Evolutionary conservation across 92 coral and sea anemone genomes (phyloP).

Genomic region (Heliopora coerulea): DNA sequence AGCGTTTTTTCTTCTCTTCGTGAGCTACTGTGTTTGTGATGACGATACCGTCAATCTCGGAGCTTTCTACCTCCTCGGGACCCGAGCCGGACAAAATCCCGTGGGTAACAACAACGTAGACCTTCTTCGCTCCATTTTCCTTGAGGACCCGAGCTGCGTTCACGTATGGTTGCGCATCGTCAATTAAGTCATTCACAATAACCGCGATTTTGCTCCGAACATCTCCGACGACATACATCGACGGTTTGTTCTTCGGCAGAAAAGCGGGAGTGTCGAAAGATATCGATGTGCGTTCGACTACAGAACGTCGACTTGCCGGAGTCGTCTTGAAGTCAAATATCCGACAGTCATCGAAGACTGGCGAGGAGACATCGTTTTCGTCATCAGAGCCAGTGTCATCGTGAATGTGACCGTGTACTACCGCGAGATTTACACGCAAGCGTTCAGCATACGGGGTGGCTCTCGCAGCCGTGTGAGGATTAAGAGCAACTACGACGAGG

Average conservation of each 20-base stretch:
- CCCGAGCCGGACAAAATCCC: slow-evolving; percentile 26
- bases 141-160: slow-evolving; percentile 25
- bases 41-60: slow-evolving; percentile 33
- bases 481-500: slow-evolving; percentile 22
- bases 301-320: neutral
- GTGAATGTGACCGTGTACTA: slow-evolving; percentile 13
- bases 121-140: slow-evolving; percentile 20
- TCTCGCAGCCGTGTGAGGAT: slow-evolving; percentile 29
- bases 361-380: slow-evolving; percentile 30
- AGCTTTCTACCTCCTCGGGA: slow-evolving; percentile 31
- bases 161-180: slow-evolving; percentile 10
- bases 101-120: slow-evolving; percentile 29
- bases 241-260: slow-evolving; percentile 27
- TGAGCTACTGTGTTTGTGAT: slow-evolving; percentile 33
- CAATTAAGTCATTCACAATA: slow-evolving; percentile 30
- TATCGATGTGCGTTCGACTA: slow-evolving; percentile 23
- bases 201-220: slow-evolving; percentile 22
- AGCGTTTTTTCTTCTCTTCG: slow-evolving; percentile 31
- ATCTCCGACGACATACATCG: slow-evolving; percentile 38
- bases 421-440: slow-evolving; percentile 26
- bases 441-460: slow-evolving; percentile 39
- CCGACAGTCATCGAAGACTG: neutral
- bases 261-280: slow-evolving; percentile 30
- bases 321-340: neutral
- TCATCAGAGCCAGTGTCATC: neutral